Percentiles rank a stretch among this genome's conserved stretches.
These are phyloP conservation scores for Chroicocephalus ridibundus DNA, from an alignment of 2,113 vertebrate genomes.

Conservation along the genomic window DNA sequence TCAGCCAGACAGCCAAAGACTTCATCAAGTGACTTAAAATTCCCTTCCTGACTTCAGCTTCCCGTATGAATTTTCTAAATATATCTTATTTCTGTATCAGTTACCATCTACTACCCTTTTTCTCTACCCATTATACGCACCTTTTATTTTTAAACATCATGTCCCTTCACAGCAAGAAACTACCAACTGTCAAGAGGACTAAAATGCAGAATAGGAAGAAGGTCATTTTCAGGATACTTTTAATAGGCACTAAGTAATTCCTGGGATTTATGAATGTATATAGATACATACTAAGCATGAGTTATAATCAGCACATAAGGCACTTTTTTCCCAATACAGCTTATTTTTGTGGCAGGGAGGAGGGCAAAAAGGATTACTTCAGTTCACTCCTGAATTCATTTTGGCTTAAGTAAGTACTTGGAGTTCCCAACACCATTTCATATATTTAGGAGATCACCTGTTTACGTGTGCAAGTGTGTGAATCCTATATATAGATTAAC, in stretches of 20 bases:
- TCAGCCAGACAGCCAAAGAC: neutral
- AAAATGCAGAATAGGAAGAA: neutral
- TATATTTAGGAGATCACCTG: slow-evolving; percentile 68
- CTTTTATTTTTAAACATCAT: slow-evolving; percentile 9
- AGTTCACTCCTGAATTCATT: slow-evolving; percentile 9
- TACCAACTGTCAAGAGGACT: neutral
- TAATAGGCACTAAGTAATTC: neutral
- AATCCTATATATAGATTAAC: slow-evolving; percentile 65
- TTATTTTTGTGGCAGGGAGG: neutral
- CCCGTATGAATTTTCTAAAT: neutral
- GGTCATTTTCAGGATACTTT: neutral
- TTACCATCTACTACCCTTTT: neutral
- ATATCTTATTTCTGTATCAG: neutral
- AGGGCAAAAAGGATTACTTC: slow-evolving; percentile 20
- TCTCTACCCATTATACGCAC: neutral
- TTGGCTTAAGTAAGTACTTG: slow-evolving; percentile 53
- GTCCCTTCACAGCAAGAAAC: neutral
- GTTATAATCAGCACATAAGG: neutral
- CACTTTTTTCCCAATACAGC: neutral
- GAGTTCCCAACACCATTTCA: slow-evolving; percentile 45
- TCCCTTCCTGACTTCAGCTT: neutral
- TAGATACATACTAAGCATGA: neutral
- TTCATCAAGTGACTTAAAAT: slow-evolving; percentile 8
- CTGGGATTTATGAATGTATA: neutral
- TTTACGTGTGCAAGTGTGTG: slow-evolving; percentile 54